Conservation (phyloP, 1,140 invertebrate species). For the Harlomillsia oculata region DNA sequence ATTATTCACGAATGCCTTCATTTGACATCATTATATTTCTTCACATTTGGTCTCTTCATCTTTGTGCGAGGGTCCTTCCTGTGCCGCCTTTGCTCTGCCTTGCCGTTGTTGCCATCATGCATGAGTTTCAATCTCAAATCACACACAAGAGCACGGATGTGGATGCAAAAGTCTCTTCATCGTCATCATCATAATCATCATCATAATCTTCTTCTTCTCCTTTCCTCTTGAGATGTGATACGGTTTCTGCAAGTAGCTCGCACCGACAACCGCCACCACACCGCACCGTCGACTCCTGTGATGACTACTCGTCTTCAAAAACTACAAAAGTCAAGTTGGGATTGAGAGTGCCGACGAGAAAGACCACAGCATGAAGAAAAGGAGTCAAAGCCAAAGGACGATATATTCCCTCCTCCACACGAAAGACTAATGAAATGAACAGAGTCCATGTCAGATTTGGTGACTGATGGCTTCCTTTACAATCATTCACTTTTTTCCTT, state of each 20-base stretch:
- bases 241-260: constrained; percentile 9
- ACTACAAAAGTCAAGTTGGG: too few species aligned
- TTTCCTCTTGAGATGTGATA: constrained; percentile 11
- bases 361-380: too few species aligned
- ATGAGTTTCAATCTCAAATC: background rate
- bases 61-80: background rate
- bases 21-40: constrained; percentile 30
- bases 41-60: background rate
- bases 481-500: constrained; percentile 32
- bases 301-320: background rate
- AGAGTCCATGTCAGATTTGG: constrained; percentile 21
- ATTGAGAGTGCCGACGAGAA: too few species aligned
- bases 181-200: too few species aligned
- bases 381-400: background rate
- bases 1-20: constrained; percentile 32
- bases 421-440: constrained; percentile 18
- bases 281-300: background rate
- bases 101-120: too few species aligned
- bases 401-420: constrained; percentile 5
- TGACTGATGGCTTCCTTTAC: constrained; percentile 34
- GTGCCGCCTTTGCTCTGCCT: too few species aligned
- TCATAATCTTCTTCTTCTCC: constrained; percentile 7
- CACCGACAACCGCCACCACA: background rate
- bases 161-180: too few species aligned
- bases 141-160: background rate